phyloP scores from a whole-genome alignment of 2,113 vertebrate species.

The Perca fluviatilis region DNA sequence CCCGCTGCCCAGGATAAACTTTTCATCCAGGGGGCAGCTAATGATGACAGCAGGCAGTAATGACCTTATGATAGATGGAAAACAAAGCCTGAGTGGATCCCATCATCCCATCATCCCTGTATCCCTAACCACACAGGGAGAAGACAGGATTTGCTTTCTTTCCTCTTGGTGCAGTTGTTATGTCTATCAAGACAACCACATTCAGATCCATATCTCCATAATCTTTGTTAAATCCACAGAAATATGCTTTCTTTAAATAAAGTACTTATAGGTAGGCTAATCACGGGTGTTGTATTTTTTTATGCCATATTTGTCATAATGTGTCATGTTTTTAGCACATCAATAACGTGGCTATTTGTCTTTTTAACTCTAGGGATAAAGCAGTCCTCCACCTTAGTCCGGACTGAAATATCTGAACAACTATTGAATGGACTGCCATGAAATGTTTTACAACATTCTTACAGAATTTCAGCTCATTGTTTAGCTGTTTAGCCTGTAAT shows the following conservation, averaged over 20 bases:
- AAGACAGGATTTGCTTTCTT: slow-evolving; percentile 17
- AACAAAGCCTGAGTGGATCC: slow-evolving; percentile 59
- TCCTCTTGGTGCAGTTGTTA: slow-evolving; percentile 13
- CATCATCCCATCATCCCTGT: slow-evolving; percentile 22
- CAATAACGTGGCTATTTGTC: background rate
- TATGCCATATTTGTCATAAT: background rate
- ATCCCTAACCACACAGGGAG: slow-evolving; percentile 18
- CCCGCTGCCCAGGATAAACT: slow-evolving; percentile 50
- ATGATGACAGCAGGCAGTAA: slow-evolving; percentile 74
- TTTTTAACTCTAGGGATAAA: background rate
- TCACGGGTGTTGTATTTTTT: background rate
- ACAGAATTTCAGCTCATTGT: background rate
- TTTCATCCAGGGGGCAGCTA: slow-evolving; percentile 53
- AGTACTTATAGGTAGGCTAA: background rate
- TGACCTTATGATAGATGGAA: slow-evolving; percentile 70
- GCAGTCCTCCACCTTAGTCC: background rate
- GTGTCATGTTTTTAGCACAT: background rate
- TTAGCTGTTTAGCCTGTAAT: background rate
- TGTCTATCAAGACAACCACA: slow-evolving; percentile 6
- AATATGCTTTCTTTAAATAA: background rate
- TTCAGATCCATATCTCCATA: background rate
- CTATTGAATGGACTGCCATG: background rate
- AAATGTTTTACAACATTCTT: background rate
- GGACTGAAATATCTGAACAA: background rate
- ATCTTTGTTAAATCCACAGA: background rate